phyloP scores from a whole-genome alignment of 1,140 invertebrate genomes.

The Aplysia californica region DNA sequence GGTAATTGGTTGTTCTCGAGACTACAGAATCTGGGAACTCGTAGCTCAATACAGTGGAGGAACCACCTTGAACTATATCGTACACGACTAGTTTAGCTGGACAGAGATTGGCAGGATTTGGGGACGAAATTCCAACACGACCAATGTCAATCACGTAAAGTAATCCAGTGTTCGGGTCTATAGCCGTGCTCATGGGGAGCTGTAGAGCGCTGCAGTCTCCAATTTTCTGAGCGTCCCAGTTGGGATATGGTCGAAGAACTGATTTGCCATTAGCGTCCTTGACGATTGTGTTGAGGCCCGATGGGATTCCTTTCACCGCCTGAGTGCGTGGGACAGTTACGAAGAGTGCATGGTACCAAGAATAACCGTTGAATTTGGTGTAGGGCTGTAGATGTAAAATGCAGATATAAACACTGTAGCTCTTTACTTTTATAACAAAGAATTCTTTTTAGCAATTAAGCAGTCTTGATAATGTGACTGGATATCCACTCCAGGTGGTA shows the following conservation, averaged over 20 bases:
- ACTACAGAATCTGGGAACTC: conserved; percentile 37
- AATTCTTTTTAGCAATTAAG: too few species aligned
- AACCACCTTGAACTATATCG: conserved; percentile 37
- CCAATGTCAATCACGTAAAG: conserved; percentile 49
- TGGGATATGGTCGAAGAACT: neutral
- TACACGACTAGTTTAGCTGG: conserved; percentile 49
- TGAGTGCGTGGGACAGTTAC: too few species aligned
- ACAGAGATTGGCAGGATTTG: conserved; percentile 27
- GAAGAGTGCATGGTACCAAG: too few species aligned
- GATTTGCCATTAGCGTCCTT: neutral
- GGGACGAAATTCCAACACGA: too few species aligned
- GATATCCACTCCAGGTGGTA: too few species aligned
- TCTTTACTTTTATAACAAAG: too few species aligned
- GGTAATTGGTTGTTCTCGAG: conserved; percentile 31
- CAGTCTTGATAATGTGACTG: too few species aligned
- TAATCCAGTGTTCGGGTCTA: conserved; percentile 31
- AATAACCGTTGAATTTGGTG: too few species aligned
- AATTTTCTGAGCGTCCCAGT: neutral
- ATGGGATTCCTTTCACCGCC: too few species aligned
- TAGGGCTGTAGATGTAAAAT: too few species aligned
- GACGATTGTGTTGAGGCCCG: too few species aligned
- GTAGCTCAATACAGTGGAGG: conserved; percentile 31
- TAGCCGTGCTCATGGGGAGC: neutral
- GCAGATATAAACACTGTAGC: too few species aligned
- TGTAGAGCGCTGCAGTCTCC: neutral